Evolutionary conservation across 2,797 vertebrate species (phyloP), one percentile per base, ranked within the genome.

Genomic region (Anableps anableps): DNA sequence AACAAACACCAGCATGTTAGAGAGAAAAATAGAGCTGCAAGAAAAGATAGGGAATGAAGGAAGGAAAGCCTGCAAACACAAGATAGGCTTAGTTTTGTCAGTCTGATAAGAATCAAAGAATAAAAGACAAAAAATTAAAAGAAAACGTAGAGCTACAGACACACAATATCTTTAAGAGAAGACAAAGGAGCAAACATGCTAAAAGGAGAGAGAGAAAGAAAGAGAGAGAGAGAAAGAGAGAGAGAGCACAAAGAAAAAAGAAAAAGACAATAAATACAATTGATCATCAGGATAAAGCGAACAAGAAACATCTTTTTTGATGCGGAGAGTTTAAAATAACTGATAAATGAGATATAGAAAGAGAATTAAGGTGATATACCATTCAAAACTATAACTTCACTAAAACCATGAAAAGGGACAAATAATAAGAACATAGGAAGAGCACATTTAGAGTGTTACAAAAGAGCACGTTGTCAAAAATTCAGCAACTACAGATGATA

Each of bases 41-140:
- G 94, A 94, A 95, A 93, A 94, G 92, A 94, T 90, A 93, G 87
- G 89, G 86, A 87, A 94, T 83, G 92, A 93, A 93, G 90, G 88
- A 90, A 89, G 90, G 84, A 88, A 93, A 94, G 95, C 93, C 95
- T 96, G 94, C 81, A 95, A 96, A 95, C 92, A 94, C 90, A 95
- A 95, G 93, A 95, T 88, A 95, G 93, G 90, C 95, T 95, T 92
- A 94, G 93, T 94, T 94, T 93, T 87, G 93, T 95, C 94, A 95
- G 93, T 95, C 91, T 92, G 93, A 94, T 91, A 93, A 91, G 83
- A 92, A 93, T 92, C 86, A 94, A 93, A 93, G 81, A 95, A 94
- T 88, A 92, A 91, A 85, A 92, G 88, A 91, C 77, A 89, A 91
- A 92, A 94, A 72, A 72, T 72, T 47, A 47, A 72, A 72, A 72